A percentile compares a stretch with the other conserved stretches of the same genome.
phyloP scores from a whole-genome alignment of 2,888 invertebrate species.

The Morpho helenor region DNA sequence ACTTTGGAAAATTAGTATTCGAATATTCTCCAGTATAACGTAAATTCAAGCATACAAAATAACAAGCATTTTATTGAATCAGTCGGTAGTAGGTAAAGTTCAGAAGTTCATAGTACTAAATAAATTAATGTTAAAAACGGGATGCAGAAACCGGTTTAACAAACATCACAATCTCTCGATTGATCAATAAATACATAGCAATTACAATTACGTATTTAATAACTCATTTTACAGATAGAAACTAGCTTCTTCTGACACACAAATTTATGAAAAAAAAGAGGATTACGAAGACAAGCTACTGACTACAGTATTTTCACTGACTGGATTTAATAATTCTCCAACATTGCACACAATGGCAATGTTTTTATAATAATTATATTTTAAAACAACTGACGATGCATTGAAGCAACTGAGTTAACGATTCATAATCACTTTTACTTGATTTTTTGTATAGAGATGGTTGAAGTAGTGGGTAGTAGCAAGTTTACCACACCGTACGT shows the following conservation, averaged over 20 bases:
- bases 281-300: too few species aligned
- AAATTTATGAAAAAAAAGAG: too few species aligned
- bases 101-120: conserved; percentile 8
- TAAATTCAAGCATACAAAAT: too few species aligned
- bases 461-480: not conserved
- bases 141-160: not conserved
- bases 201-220: not conserved
- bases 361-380: too few species aligned
- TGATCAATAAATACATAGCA: not conserved
- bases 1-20: too few species aligned
- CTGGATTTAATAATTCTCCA: not conserved
- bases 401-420: too few species aligned
- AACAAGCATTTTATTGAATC: not conserved
- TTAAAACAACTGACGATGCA: too few species aligned
- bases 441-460: too few species aligned
- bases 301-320: not conserved
- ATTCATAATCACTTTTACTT: too few species aligned
- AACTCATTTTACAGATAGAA: too few species aligned
- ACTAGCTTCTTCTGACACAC: too few species aligned
- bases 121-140: not conserved
- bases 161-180: not conserved
- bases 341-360: not conserved
- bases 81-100: conserved; percentile 4
- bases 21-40: too few species aligned
- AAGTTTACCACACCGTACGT: not conserved